phyloP scores from a whole-genome alignment of 92 coral and sea anemone genomes.

The Epizoanthus illoricatus region DNA sequence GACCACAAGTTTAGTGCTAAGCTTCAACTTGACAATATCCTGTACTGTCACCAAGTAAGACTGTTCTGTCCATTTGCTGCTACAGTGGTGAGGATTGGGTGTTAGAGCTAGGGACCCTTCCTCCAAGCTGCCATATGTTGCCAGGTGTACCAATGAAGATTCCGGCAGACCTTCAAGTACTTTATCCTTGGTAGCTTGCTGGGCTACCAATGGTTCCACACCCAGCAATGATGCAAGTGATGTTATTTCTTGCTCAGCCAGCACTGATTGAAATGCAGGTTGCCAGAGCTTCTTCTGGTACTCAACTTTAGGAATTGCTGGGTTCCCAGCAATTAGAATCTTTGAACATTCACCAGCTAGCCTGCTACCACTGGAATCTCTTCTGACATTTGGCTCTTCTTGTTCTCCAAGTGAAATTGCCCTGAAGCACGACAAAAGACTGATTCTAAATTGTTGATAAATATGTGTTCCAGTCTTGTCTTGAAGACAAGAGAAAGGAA shows the following conservation, averaged over 20 bases:
- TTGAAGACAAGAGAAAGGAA: conserved; percentile 73
- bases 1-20: conserved; percentile 69
- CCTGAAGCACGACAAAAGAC: conserved; percentile 68
- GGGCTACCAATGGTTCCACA: conserved; percentile 69
- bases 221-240: conserved; percentile 74
- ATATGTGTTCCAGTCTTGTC: conserved; percentile 49
- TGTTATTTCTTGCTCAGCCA: conserved; percentile 77
- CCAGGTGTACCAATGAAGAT: conserved; percentile 74
- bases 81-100: conserved; percentile 55
- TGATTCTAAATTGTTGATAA: conserved; percentile 49
- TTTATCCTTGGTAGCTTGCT: conserved; percentile 74
- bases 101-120: conserved; percentile 73
- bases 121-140: conserved; percentile 74
- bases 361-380: not conserved
- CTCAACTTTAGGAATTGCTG: conserved; percentile 60
- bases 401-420: conserved; percentile 44
- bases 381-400: not conserved
- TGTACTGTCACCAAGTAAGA: conserved; percentile 60
- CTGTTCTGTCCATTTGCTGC: conserved; percentile 58
- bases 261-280: conserved; percentile 55
- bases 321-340: conserved; percentile 75
- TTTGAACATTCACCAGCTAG: conserved; percentile 13
- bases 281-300: conserved; percentile 61
- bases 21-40: conserved; percentile 57
- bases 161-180: conserved; percentile 52